Evolutionary conservation across 1,140 invertebrate genomes (phyloP).

Genomic region (Magallana gigas): DNA sequence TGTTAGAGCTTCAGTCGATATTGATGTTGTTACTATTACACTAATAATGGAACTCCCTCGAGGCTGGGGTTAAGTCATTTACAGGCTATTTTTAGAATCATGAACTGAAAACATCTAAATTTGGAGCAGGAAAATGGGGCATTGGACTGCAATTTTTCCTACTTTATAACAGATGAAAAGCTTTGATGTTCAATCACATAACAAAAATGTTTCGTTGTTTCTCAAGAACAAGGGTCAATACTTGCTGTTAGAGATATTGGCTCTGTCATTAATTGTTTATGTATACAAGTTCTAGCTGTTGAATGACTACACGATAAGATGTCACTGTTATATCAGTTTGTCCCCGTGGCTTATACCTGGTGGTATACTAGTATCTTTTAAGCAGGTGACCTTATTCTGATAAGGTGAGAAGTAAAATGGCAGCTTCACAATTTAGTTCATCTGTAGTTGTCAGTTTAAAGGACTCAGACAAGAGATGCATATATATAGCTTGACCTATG

Average conservation of each 20-base stretch:
- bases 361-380: neutral
- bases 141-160: neutral
- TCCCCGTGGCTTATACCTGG: neutral
- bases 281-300: neutral
- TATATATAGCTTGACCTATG: neutral
- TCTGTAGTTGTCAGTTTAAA: neutral
- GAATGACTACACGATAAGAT: neutral
- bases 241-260: neutral
- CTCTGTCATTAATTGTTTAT: neutral
- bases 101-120: neutral
- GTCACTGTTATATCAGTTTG: neutral
- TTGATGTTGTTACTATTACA: neutral
- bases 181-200: neutral
- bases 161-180: neutral
- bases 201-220: neutral
- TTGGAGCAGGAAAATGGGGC: neutral
- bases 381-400: conserved; percentile 12
- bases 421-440: neutral
- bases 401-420: conserved; percentile 11
- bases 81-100: neutral
- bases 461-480: neutral
- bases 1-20: neutral
- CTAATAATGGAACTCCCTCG: neutral
- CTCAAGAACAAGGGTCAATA: neutral
- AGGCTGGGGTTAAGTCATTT: neutral